Evolutionary conservation across 2,888 invertebrate genomes (phyloP).

Genomic region (Parasteatoda lunata): DNA sequence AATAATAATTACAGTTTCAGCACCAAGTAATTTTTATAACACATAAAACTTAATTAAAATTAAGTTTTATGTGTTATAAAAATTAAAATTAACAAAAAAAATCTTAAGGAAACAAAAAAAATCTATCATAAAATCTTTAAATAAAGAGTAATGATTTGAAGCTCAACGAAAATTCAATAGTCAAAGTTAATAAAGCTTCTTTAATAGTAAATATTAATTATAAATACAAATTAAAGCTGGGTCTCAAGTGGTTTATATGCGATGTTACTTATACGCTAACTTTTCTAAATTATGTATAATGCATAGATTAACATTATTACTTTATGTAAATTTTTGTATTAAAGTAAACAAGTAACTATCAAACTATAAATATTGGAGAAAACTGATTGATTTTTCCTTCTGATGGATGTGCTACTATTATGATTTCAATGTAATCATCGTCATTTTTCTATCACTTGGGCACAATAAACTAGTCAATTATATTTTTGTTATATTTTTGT

Average conservation of each 20-base stretch:
- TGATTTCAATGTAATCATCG: slow-evolving; percentile 57
- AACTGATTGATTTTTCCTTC: slow-evolving; percentile 25
- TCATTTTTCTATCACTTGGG: slow-evolving; percentile 68
- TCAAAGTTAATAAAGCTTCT: no score
- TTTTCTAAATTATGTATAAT: no score
- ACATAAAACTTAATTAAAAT: background rate
- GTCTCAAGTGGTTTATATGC: no score
- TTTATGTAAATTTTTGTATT: background rate
- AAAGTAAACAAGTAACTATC: background rate
- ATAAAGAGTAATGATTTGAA: background rate
- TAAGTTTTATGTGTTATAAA: no score
- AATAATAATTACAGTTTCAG: no score
- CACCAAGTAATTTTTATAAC: background rate
- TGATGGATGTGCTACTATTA: slow-evolving; percentile 10
- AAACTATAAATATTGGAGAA: background rate
- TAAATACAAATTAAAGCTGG: no score
- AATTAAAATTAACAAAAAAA: no score
- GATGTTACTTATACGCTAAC: no score
- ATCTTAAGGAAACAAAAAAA: no score
- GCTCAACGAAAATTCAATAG: background rate
- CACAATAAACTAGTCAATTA: slow-evolving; percentile 68
- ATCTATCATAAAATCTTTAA: background rate
- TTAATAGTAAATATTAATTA: no score
- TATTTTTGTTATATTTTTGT: slow-evolving; percentile 28
- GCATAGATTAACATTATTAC: no score